Evolutionary conservation across 2,113 vertebrate genomes (phyloP).

Genomic region (Myiozetetes cayanensis): DNA sequence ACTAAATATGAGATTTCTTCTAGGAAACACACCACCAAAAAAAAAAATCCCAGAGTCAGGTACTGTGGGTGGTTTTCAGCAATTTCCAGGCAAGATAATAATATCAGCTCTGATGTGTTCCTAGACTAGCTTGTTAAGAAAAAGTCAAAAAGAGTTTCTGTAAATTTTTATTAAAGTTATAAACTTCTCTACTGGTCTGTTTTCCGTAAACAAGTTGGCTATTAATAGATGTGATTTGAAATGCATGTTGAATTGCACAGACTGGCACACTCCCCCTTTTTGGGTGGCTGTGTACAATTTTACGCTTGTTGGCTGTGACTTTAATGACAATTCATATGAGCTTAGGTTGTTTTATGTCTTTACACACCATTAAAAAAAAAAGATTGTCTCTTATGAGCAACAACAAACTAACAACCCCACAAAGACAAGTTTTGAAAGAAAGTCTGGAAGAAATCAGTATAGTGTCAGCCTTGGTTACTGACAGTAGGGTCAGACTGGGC

Average conservation of each 20-base stretch:
- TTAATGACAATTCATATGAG: not conserved
- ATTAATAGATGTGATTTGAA: not conserved
- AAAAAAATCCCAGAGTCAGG: not conserved
- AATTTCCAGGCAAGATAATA: not conserved
- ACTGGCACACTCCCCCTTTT: not conserved
- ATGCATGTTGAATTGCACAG: not conserved
- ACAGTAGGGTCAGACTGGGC: fast-evolving
- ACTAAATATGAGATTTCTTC: not conserved
- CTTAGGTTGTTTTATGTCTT: not conserved
- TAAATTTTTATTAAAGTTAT: not conserved
- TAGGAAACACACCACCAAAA: not conserved
- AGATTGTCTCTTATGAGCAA: not conserved
- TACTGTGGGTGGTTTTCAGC: not conserved
- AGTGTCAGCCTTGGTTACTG: not conserved
- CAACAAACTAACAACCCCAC: not conserved
- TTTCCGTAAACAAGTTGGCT: not conserved
- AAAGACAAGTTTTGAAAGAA: not conserved
- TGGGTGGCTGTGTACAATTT: not conserved
- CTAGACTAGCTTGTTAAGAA: not conserved
- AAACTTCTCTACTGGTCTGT: not conserved
- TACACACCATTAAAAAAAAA: not conserved
- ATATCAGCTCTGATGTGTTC: not conserved
- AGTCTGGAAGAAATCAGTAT: not conserved
- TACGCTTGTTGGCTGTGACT: not conserved
- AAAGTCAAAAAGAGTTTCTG: not conserved